These are phyloP conservation scores for Triops cancriformis DNA, from an alignment of 1,140 invertebrate genomes.

Conservation along the genomic window DNA sequence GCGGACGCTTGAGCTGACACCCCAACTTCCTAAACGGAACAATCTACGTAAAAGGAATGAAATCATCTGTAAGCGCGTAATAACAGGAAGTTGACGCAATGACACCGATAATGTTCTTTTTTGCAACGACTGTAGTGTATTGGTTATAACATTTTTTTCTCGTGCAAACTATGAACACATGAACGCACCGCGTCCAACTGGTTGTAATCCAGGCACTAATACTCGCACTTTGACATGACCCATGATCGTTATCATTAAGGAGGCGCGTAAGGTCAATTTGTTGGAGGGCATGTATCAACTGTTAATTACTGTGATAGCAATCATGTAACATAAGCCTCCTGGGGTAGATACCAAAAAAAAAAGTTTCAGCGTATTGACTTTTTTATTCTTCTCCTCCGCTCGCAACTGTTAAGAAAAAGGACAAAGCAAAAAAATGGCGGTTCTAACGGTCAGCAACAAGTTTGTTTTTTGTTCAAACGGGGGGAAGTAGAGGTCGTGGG, in stretches of 20 bases:
- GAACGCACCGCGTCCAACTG: slow-evolving; percentile 11
- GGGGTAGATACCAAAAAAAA: background rate
- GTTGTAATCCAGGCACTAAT: slow-evolving; percentile 7
- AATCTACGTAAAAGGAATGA: too few relatives aligned
- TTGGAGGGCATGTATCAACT: background rate
- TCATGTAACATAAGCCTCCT: too few relatives aligned
- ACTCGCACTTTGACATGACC: background rate
- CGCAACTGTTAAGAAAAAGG: background rate
- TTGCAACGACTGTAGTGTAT: background rate
- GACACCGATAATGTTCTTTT: background rate
- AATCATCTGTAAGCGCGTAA: too few relatives aligned
- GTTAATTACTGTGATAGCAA: too few relatives aligned
- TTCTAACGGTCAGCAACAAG: slow-evolving; percentile 1
- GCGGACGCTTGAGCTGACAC: too few relatives aligned
- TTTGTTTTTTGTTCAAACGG: background rate
- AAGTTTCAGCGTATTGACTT: background rate
- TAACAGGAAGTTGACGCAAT: too few relatives aligned
- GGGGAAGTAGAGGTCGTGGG: background rate
- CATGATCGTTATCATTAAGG: background rate
- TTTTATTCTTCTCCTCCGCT: background rate
- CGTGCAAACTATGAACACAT: slow-evolving; percentile 13
- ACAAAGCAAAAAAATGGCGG: background rate
- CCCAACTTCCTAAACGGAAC: too few relatives aligned
- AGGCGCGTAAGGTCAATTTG: slow-evolving; percentile 12
- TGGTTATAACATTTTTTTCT: background rate